Conservation (phyloP, 2,113 vertebrate species). For the Chlorodrepanis virens region DNA sequence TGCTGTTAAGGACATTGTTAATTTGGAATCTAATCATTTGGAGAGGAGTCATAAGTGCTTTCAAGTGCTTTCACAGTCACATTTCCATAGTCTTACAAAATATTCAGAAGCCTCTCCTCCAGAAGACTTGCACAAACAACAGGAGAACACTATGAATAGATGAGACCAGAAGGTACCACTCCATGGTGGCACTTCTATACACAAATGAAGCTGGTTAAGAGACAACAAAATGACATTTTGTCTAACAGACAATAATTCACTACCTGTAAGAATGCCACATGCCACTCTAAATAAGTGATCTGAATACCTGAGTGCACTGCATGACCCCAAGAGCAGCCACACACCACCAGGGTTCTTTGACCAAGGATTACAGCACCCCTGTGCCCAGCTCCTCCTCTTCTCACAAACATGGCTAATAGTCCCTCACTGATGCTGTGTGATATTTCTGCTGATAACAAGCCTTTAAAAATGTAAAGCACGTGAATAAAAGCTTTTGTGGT, state of each 20-base stretch:
- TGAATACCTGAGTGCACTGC: background rate
- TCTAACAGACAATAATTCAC: background rate
- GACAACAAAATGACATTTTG: background rate
- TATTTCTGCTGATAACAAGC: constrained; percentile 14
- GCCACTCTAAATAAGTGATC: background rate
- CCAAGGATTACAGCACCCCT: background rate
- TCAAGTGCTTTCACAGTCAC: constrained; percentile 21
- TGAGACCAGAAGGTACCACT: background rate
- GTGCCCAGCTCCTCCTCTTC: background rate
- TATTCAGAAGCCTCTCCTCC: background rate
- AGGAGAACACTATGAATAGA: background rate
- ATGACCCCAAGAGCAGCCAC: accelerated
- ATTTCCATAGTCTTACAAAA: background rate
- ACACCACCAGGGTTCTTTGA: background rate
- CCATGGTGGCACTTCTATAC: background rate
- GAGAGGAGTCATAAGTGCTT: background rate
- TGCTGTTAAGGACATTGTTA: constrained; percentile 1
- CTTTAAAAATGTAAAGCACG: background rate
- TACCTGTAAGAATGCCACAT: background rate
- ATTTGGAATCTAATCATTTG: constrained; percentile 14
- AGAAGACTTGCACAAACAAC: background rate
- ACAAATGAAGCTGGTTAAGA: background rate
- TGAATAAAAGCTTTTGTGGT: constrained; percentile 25
- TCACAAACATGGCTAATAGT: background rate
- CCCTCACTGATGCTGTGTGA: background rate